Conservation (phyloP, 2,888 invertebrate species). For the Taphrorychus bicolor region DNA sequence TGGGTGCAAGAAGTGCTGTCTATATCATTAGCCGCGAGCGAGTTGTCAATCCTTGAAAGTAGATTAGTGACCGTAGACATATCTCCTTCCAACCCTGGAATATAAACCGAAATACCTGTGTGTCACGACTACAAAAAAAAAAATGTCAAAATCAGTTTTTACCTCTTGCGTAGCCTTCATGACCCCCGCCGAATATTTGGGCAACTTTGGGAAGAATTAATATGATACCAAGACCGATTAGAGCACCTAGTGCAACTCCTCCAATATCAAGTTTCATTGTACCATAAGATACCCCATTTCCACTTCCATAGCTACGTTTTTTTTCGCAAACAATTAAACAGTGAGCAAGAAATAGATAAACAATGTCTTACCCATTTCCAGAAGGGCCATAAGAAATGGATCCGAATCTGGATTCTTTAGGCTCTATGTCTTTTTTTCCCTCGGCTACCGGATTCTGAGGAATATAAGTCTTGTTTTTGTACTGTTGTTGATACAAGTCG, state of each 20-base stretch:
- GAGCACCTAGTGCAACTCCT: conserved; percentile 80
- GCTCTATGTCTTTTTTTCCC: conserved; percentile 20
- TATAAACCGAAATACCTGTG: neutral
- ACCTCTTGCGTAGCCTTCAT: conserved; percentile 74
- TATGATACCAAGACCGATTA: conserved; percentile 82
- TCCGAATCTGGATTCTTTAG: conserved; percentile 40
- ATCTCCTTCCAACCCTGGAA: conserved; percentile 56
- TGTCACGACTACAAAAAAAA: neutral
- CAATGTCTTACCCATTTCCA: conserved; percentile 26
- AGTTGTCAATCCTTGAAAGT: conserved; percentile 70
- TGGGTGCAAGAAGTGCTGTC: conserved; percentile 77
- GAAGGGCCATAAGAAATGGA: conserved; percentile 32
- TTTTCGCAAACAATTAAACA: conserved; percentile 2
- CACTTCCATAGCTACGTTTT: conserved; percentile 38
- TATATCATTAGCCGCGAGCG: conserved; percentile 72
- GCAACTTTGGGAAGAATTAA: conserved; percentile 81
- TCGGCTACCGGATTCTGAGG: conserved; percentile 33
- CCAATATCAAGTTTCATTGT: conserved; percentile 84
- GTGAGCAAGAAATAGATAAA: too few species aligned
- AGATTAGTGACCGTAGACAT: conserved; percentile 68
- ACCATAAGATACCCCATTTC: conserved; percentile 68
- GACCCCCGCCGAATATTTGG: conserved; percentile 70
- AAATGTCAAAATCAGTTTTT: conserved; percentile 8
- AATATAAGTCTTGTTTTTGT: conserved; percentile 54
- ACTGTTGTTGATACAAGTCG: conserved; percentile 47